Percentiles rank a stretch among this genome's conserved stretches.
Conservation (phyloP, 2,888 invertebrate genomes). For the Stegana nigrithorax region DNA sequence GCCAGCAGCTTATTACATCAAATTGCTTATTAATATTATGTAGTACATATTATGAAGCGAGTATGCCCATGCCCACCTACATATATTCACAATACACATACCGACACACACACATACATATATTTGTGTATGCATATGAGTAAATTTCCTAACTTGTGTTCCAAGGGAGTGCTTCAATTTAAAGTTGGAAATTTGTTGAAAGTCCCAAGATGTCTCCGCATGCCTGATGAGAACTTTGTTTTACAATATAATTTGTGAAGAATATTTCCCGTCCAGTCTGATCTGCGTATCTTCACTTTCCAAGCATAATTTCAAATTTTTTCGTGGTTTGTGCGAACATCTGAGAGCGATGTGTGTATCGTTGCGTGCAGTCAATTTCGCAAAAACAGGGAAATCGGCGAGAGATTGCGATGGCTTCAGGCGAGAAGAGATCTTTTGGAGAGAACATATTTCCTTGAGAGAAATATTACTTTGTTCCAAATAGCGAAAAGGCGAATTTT, state of each 20-base stretch:
- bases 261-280: slow-evolving; percentile 16
- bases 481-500: slow-evolving; percentile 20
- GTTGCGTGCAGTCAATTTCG: too few relatives aligned
- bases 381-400: too few relatives aligned
- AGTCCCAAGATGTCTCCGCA: slow-evolving; percentile 8
- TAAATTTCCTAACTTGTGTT: too few relatives aligned
- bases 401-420: too few relatives aligned
- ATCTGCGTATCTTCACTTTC: slow-evolving; percentile 33
- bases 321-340: too few relatives aligned
- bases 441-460: neutral
- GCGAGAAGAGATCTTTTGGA: neutral
- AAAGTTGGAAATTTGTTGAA: neutral
- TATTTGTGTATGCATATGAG: too few relatives aligned
- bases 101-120: too few relatives aligned
- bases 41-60: too few relatives aligned
- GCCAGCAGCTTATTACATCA: slow-evolving; percentile 6
- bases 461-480: slow-evolving; percentile 3
- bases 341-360: too few relatives aligned
- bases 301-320: neutral
- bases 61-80: too few relatives aligned
- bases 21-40: slow-evolving; percentile 16
- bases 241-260: slow-evolving; percentile 14
- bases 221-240: slow-evolving; percentile 12
- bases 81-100: too few relatives aligned
- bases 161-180: neutral